Conservation (phyloP, 2,113 vertebrate species). For the Salvelinus namaycush region DNA sequence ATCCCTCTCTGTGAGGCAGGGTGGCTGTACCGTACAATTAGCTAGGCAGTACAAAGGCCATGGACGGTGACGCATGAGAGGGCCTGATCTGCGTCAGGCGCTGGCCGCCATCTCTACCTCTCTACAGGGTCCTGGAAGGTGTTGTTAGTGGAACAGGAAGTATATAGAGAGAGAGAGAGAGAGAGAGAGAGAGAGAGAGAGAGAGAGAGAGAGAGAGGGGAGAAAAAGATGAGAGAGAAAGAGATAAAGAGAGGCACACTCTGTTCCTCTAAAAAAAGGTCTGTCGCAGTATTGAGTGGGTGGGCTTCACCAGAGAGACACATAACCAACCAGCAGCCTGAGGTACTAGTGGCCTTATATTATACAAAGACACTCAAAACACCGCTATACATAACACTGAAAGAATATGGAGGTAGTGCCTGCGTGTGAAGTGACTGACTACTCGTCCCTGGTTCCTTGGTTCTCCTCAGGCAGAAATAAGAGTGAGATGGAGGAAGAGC, state of each 20-base stretch:
- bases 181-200: constrained; percentile 2
- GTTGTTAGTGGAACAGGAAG: constrained; percentile 65
- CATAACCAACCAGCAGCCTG: neutral
- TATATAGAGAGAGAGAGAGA: constrained; percentile 21
- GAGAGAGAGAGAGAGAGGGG: neutral
- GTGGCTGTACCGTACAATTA: neutral
- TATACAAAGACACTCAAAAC: neutral
- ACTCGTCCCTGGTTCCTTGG: neutral
- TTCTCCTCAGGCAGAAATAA: neutral
- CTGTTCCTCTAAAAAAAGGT: constrained; percentile 61
- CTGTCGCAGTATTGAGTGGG: constrained; percentile 66
- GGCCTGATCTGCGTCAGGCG: constrained; percentile 64
- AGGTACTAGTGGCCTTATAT: neutral
- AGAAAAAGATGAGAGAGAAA: neutral
- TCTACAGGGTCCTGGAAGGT: constrained; percentile 69
- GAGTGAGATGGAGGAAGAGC: neutral
- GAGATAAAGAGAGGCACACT: constrained; percentile 37
- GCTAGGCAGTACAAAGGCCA: constrained; percentile 24
- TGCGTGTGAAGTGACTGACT: neutral
- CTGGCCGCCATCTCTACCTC: constrained; percentile 59
- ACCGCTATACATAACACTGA: neutral
- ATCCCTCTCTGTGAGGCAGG: neutral
- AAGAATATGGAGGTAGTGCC: neutral
- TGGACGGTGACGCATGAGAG: constrained; percentile 60
- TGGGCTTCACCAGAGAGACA: constrained; percentile 35